phyloP scores from a whole-genome alignment of 2,888 invertebrate genomes.

The Morpho helenor region DNA sequence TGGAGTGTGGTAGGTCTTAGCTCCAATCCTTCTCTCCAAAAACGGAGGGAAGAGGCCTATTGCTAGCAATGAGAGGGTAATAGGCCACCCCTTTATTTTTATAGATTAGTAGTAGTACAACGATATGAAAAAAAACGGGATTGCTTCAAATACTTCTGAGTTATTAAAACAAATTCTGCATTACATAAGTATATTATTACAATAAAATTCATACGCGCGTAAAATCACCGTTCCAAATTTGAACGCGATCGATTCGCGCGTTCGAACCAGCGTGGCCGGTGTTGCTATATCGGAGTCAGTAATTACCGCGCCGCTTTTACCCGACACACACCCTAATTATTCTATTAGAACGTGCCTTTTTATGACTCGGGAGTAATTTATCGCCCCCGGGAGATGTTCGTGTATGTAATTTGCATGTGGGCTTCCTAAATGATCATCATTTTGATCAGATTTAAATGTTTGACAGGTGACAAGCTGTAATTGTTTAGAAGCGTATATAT shows the following conservation, averaged over 20 bases:
- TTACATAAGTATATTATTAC: background rate
- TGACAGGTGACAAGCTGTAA: background rate
- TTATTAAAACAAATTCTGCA: background rate
- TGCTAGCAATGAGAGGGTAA: too few species aligned
- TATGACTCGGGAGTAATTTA: slow-evolving; percentile 7
- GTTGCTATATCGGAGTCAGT: slow-evolving; percentile 15
- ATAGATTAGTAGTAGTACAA: too few species aligned
- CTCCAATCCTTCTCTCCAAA: too few species aligned
- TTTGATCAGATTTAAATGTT: too few species aligned
- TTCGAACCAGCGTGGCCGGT: slow-evolving; percentile 1
- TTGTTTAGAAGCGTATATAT: too few species aligned
- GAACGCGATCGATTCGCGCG: slow-evolving; percentile 4
- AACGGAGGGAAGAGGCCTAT: too few species aligned
- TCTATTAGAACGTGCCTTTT: slow-evolving; percentile 24
- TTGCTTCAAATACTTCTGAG: too few species aligned
- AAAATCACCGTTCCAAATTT: slow-evolving; percentile 5
- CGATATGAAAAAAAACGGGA: too few species aligned
- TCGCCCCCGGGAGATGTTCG: background rate
- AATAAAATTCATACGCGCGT: background rate
- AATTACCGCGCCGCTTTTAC: slow-evolving; percentile 28
- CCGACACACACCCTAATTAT: slow-evolving; percentile 33
- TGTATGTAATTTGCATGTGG: too few species aligned
- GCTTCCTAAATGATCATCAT: too few species aligned
- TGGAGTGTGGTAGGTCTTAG: too few species aligned
- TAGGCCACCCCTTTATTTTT: too few species aligned